These are phyloP conservation scores for Heliconius sara DNA, from an alignment of 2,888 invertebrate genomes.

Conservation along the genomic window DNA sequence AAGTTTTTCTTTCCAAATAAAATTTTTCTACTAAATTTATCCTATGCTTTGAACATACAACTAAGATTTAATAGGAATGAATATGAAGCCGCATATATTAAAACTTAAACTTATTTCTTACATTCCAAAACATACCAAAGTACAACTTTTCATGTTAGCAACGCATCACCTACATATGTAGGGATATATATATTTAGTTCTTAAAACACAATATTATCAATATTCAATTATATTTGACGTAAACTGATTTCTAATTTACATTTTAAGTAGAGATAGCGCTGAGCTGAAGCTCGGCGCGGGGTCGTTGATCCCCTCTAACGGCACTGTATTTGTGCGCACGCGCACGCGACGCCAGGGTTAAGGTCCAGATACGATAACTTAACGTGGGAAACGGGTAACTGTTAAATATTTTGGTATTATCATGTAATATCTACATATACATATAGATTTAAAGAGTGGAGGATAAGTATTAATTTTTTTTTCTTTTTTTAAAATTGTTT, in stretches of 20 bases:
- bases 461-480: no score
- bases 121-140: background rate
- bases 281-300: constrained; percentile 9
- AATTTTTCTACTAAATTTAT: no score
- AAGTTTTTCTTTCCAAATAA: no score
- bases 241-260: constrained; percentile 25
- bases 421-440: background rate
- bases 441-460: background rate
- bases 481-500: no score
- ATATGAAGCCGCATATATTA: background rate
- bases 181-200: background rate
- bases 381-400: constrained; percentile 26
- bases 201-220: constrained; percentile 8
- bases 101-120: background rate
- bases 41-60: background rate
- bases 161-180: background rate
- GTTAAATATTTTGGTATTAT: constrained; percentile 17
- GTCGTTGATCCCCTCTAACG: constrained; percentile 46
- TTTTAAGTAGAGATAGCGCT: constrained; percentile 12
- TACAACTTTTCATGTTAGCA: background rate
- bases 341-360: constrained; percentile 43
- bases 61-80: background rate
- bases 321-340: constrained; percentile 46
- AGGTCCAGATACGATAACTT: constrained; percentile 37
- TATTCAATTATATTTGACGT: constrained; percentile 17